These are phyloP conservation scores for Aphelinus certus DNA, from an alignment of 1,140 invertebrate species.

Conservation along the genomic window DNA sequence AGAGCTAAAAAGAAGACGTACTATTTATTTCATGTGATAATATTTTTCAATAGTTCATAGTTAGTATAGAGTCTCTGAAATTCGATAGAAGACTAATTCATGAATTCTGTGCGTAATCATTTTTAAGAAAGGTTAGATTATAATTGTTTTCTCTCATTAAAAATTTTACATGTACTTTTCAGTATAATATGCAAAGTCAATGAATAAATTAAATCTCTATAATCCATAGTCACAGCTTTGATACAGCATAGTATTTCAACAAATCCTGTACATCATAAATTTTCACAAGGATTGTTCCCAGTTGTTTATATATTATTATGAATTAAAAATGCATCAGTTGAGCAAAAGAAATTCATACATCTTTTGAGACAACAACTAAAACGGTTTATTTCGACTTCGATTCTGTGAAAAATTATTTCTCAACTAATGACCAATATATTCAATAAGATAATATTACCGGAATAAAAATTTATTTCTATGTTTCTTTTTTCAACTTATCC, in stretches of 20 bases:
- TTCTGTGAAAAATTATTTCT: conserved; percentile 4
- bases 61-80: neutral
- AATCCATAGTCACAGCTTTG: too few relatives aligned
- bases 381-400: neutral
- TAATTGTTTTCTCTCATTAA: neutral
- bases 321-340: too few relatives aligned
- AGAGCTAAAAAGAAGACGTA: conserved; percentile 5
- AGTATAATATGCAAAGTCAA: too few relatives aligned
- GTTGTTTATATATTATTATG: too few relatives aligned
- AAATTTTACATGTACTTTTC: neutral
- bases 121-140: neutral
- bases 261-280: too few relatives aligned
- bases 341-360: conserved; percentile 7
- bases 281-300: too few relatives aligned
- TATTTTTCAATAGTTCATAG: neutral
- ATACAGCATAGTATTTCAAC: too few relatives aligned
- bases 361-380: neutral
- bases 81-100: conserved; percentile 5
- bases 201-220: too few relatives aligned
- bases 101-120: conserved; percentile 7
- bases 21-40: conserved; percentile 3
- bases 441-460: neutral
- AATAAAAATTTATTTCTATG: neutral
- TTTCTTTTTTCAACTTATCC: neutral
- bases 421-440: neutral